Conservation (phyloP, 2,797 vertebrate species). For the Leptodactylus fallax region DNA sequence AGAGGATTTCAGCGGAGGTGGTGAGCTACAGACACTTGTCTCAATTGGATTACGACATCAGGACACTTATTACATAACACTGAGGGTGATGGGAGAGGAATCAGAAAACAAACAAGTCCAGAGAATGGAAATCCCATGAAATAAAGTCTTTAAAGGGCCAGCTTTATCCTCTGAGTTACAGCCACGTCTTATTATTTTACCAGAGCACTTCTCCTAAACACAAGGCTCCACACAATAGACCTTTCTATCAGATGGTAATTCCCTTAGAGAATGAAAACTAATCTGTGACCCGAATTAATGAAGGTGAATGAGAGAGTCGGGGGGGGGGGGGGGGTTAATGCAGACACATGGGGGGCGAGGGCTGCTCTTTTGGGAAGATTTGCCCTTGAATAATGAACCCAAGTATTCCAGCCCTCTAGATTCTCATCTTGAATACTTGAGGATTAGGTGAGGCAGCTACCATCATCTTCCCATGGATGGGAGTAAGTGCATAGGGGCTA, state of each 20-base stretch:
- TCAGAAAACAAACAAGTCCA: slow-evolving; percentile 3
- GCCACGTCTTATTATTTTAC: background rate
- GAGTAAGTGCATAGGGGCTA: background rate
- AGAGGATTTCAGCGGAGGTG: background rate
- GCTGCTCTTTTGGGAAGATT: background rate
- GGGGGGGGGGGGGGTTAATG: background rate
- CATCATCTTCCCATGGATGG: no score
- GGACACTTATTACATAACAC: background rate
- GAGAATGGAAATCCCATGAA: background rate
- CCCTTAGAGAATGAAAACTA: background rate
- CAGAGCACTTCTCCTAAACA: no score
- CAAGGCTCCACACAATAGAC: slow-evolving; percentile 1
- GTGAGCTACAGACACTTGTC: background rate
- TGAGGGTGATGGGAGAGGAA: background rate
- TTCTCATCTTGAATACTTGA: background rate
- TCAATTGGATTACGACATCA: background rate
- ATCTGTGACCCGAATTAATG: slow-evolving; percentile 22
- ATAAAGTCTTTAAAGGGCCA: background rate
- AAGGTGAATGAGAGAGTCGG: background rate
- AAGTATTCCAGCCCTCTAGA: background rate
- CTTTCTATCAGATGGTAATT: background rate
- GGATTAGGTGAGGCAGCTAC: background rate
- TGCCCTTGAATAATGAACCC: background rate
- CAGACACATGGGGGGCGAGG: background rate
- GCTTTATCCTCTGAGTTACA: background rate